phyloP scores from a whole-genome alignment of 2,888 invertebrate species.

The Toxonevra muliebris region DNA sequence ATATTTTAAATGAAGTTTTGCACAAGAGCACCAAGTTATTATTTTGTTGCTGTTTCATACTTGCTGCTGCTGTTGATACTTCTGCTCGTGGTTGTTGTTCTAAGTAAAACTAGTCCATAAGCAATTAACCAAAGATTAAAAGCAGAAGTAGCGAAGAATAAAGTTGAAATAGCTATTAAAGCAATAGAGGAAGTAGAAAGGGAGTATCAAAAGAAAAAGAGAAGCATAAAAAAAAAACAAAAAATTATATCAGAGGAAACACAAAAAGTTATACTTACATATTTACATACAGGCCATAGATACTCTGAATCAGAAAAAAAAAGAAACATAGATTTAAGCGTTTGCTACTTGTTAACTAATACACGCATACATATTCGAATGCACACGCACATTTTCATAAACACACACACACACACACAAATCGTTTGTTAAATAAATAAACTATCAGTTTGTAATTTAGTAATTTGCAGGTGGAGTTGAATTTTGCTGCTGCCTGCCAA shows the following conservation, averaged over 20 bases:
- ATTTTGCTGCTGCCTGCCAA: conserved; percentile 13
- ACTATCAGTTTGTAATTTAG: conserved; percentile 32
- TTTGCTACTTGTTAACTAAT: neutral
- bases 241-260: conserved; percentile 1
- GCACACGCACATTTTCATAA: neutral
- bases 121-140: conserved; percentile 32
- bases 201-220: conserved; percentile 24
- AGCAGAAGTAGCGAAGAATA: conserved; percentile 27
- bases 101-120: conserved; percentile 27
- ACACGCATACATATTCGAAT: neutral
- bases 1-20: no score
- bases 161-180: conserved; percentile 24
- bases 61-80: neutral
- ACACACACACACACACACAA: conserved; percentile 3
- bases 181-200: conserved; percentile 23
- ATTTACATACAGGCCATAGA: conserved; percentile 25
- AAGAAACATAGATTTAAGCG: neutral
- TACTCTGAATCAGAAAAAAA: neutral
- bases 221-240: conserved; percentile 21
- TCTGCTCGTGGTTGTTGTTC: neutral
- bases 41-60: conserved; percentile 9
- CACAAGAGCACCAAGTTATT: conserved; percentile 21
- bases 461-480: conserved; percentile 34
- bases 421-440: conserved; percentile 2
- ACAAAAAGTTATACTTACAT: conserved; percentile 14